Percentiles rank a stretch among this genome's conserved stretches.
These are phyloP conservation scores for Melanotaenia pygmaea DNA, from an alignment of 2,797 vertebrate species.

Conservation along the genomic window DNA sequence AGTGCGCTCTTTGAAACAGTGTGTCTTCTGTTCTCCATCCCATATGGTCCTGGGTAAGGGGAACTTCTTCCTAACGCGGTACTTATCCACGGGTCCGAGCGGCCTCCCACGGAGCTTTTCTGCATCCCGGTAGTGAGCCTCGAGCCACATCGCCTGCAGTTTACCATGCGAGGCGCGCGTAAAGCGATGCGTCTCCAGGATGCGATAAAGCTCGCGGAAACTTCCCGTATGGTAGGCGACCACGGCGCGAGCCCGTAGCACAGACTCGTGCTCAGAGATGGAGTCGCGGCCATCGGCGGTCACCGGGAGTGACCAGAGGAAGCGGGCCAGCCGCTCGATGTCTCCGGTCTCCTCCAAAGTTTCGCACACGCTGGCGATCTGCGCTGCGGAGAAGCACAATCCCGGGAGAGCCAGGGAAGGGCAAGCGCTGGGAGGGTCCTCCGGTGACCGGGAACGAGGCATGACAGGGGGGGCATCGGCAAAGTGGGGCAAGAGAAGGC, in stretches of 20 bases:
- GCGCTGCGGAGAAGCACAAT: conserved; percentile 95
- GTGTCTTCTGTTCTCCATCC: conserved; percentile 99
- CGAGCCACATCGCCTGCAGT: conserved; percentile 99
- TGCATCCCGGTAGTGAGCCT: conserved; percentile 97
- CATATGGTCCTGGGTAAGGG: conserved; percentile 97
- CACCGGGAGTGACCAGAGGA: conserved; percentile 97
- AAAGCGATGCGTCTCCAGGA: conserved; percentile 97
- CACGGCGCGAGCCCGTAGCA: conserved; percentile 94
- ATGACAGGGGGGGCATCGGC: conserved; percentile 86
- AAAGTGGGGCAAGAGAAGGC: conserved; percentile 92
- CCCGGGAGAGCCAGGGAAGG: conserved; percentile 89
- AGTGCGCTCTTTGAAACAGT: conserved; percentile 98
- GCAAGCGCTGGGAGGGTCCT: conserved; percentile 83
- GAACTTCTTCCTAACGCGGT: conserved; percentile 98
- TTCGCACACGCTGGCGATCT: conserved; percentile 98
- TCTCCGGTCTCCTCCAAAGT: conserved; percentile 98
- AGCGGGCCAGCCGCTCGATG: conserved; percentile 95
- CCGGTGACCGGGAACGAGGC: conserved; percentile 87
- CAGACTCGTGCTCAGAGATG: conserved; percentile 97
- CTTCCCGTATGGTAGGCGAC: conserved; percentile 97
- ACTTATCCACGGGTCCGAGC: conserved; percentile 97
- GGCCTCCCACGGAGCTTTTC: conserved; percentile 95
- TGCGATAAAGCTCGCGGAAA: conserved; percentile 96
- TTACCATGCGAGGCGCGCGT: conserved; percentile 97
- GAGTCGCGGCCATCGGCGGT: conserved; percentile 93